Evolutionary conservation across 2,888 invertebrate genomes (phyloP).

Genomic region (Lycia hirtaria): DNA sequence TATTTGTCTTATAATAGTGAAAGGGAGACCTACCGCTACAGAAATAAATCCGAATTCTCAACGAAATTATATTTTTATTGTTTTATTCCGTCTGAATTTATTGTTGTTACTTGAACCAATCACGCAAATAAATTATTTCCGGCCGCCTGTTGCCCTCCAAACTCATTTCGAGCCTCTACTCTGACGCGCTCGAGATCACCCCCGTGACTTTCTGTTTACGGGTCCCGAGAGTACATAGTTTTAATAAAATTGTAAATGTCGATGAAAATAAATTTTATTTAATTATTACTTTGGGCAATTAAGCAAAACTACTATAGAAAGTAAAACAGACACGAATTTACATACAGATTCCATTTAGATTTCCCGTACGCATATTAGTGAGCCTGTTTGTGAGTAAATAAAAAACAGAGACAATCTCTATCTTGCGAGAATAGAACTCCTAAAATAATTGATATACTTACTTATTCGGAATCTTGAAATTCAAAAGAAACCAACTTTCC

Average conservation of each 20-base stretch:
- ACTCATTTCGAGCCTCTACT: background rate
- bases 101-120: conserved; percentile 4
- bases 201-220: background rate
- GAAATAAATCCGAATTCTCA: background rate
- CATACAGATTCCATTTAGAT: too few relatives aligned
- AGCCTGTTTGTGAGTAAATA: too few relatives aligned
- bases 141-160: background rate
- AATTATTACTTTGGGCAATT: too few relatives aligned
- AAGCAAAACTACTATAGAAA: too few relatives aligned
- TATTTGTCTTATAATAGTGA: too few relatives aligned
- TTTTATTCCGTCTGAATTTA: conserved; percentile 10
- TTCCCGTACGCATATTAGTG: too few relatives aligned
- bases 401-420: too few relatives aligned
- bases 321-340: too few relatives aligned
- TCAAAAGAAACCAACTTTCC: conserved; percentile 23
- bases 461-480: conserved; percentile 12
- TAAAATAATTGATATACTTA: conserved; percentile 11
- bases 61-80: too few relatives aligned
- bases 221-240: background rate
- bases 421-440: background rate
- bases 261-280: too few relatives aligned
- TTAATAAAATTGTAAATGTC: too few relatives aligned
- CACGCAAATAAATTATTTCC: conserved; percentile 13
- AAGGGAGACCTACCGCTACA: too few relatives aligned
- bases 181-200: background rate